Base-by-base conservation (phyloP, 1,140 invertebrate genomes). In the Laupala kohalensis region DNA sequence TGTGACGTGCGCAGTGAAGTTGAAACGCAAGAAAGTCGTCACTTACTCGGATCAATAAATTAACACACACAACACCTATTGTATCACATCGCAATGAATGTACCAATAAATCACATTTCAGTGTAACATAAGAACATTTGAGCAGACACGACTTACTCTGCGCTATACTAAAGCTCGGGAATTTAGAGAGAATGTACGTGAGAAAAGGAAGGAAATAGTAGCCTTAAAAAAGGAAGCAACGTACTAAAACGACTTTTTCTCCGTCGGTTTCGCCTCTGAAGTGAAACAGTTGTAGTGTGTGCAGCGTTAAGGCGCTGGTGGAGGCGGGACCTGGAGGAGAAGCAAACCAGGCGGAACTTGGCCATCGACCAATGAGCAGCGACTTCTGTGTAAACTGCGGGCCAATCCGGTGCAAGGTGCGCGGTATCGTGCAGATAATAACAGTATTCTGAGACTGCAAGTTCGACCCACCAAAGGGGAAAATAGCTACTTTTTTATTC, bases 261-360 rank as follows among this genome's bases (percentile, higher is more conserved):
- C 37, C 37, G 37, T 53, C 37, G 37, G 37, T 53, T 53, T 53
- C 37, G 37, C 37, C 37, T 53, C 37, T 53, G 37, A 53, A 53
- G 37, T 53, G 37, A 53, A 53, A 53, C 37, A 53, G 37, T 53
- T 53, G 37, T 53, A 53, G 37, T 53, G 37, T 53, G 37, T 53
- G 37, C 37, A 19, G 37, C 19, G 37, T 53, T 53, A 53, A 53
- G 37, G 37, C 37, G 9, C 37, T 53, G 24, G 29, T 28, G 68
- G 69, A 66, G 68, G 65, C 67, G 72, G 67, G 66, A 24, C 63
- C 26, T 26, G 65, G 27, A 53, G 23, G 5, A 25, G 29, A 67
- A 68, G 71, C 29, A 72, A 72, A 13, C 65, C 71, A 72, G 71
- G 71, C 71, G 71, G 66, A 72, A 72, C 71, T 68, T 37, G 71